Evolutionary conservation across 1,140 invertebrate species (phyloP).

Genomic region (Temnothorax curvispinosus): DNA sequence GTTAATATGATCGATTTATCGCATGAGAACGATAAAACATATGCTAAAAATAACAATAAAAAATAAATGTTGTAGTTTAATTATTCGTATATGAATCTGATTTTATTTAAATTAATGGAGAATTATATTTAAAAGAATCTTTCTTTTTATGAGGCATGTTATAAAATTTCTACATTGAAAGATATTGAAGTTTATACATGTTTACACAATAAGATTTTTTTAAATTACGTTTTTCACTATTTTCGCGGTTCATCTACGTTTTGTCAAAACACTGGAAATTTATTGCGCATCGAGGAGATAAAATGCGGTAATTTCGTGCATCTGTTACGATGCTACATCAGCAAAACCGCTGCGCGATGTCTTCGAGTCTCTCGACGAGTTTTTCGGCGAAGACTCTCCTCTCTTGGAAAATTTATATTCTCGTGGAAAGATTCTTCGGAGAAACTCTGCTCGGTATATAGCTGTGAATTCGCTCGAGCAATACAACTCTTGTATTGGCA

Average conservation of each 20-base stretch:
- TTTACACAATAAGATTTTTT: not conserved
- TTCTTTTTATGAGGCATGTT: not conserved
- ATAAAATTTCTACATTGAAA: not conserved
- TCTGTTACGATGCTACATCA: slow-evolving; percentile 2
- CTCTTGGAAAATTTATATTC: slow-evolving; percentile 40
- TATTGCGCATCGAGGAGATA: not conserved
- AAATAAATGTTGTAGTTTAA: not conserved
- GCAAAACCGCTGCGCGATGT: not conserved
- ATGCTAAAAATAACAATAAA: too few relatives aligned
- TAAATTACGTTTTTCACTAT: not conserved
- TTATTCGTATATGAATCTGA: not conserved
- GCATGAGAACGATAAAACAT: not conserved
- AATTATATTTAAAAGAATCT: not conserved
- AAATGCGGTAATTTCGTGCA: slow-evolving; percentile 31
- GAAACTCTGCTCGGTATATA: not conserved
- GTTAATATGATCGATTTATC: not conserved
- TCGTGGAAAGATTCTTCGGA: not conserved
- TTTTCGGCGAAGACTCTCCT: slow-evolving; percentile 5
- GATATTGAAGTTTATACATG: not conserved
- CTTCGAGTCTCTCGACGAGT: not conserved
- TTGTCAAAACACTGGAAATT: not conserved
- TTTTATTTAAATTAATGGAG: not conserved
- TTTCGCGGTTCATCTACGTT: not conserved
- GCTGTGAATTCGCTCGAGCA: slow-evolving; percentile 21
- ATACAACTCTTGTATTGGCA: not conserved